Evolutionary conservation across 2,113 vertebrate species (phyloP).

Genomic region (Arenaria interpres): DNA sequence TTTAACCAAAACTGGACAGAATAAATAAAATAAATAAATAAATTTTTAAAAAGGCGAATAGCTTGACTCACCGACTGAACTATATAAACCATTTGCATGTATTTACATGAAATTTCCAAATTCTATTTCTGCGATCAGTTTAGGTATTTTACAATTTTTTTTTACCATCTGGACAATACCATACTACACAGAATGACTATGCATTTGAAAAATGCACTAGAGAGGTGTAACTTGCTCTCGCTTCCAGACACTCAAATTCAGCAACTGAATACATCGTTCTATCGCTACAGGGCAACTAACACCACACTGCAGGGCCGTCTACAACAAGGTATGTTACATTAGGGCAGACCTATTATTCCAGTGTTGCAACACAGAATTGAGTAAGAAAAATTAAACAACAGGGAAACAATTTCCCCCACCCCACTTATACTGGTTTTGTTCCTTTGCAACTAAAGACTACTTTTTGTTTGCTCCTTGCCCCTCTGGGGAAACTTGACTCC

Average conservation of each 20-base stretch:
- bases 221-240: not conserved
- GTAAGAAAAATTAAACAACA: not conserved
- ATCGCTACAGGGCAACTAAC: not conserved
- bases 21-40: not conserved
- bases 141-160: not conserved
- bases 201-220: not conserved
- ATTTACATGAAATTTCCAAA: not conserved
- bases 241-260: not conserved
- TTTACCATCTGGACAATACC: not conserved
- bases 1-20: not conserved
- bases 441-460: not conserved
- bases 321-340: fast-evolving
- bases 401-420: not conserved
- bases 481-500: not conserved
- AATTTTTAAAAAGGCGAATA: not conserved
- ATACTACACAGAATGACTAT: not conserved
- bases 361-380: not conserved
- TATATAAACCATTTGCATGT: not conserved
- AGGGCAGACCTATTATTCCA: too few species aligned
- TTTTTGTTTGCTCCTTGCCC: not conserved
- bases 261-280: not conserved
- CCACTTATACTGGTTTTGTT: not conserved
- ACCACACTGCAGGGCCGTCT: not conserved
- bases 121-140: not conserved
- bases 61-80: not conserved